Conservation (phyloP, 2,797 vertebrate genomes). For the Clamator glandarius region DNA sequence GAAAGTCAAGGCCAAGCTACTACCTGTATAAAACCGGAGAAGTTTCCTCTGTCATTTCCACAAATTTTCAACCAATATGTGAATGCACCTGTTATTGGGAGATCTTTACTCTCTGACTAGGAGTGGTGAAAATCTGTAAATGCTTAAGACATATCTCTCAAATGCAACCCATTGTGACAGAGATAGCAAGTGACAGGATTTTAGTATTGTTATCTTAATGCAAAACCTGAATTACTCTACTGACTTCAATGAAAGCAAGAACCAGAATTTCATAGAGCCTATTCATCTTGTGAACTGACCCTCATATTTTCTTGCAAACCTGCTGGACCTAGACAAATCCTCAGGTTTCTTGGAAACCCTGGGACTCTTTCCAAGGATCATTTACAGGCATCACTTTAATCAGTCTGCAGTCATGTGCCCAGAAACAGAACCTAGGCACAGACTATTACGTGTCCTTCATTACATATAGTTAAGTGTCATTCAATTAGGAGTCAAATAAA, state of each 20-base stretch:
- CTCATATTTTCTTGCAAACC: background rate
- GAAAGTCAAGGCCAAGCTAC: background rate
- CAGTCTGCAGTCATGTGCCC: background rate
- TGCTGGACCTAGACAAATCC: background rate
- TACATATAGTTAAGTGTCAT: background rate
- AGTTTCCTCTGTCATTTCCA: background rate
- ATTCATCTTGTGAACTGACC: background rate
- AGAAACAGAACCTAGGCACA: background rate
- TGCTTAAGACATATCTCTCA: background rate
- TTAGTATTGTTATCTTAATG: background rate
- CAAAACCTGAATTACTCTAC: background rate
- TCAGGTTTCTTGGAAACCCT: background rate
- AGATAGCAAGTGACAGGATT: background rate
- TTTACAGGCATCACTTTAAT: background rate
- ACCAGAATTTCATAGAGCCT: background rate
- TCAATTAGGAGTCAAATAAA: background rate
- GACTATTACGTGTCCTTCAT: background rate
- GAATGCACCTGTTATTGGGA: background rate
- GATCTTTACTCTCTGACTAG: background rate
- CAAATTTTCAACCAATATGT: background rate
- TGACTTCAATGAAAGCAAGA: background rate
- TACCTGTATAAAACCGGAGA: background rate
- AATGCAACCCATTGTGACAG: rapidly evolving
- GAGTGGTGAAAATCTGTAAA: background rate
- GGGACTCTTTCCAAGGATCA: background rate